Base-by-base conservation (phyloP, 2,113 vertebrate species). In the Poeciliopsis turrubarensis region DNA sequence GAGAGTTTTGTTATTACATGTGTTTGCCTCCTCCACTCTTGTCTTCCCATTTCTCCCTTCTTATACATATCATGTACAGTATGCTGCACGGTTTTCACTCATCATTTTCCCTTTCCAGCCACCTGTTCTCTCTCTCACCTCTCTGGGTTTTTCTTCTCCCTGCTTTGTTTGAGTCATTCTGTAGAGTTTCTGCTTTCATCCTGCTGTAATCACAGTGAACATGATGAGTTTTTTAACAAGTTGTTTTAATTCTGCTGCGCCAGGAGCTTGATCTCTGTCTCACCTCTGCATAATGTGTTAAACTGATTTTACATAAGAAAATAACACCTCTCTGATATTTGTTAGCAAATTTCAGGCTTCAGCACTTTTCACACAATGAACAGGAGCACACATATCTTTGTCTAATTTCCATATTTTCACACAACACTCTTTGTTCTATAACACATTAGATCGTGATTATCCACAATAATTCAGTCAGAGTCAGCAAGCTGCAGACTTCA, bases 1-100 rank as follows among this genome's bases (percentile, higher is more conserved):
- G 77, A 81, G 77, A 73, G 65, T 88, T 87, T 78, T 70, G 79
- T 83, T 89, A 87, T 85, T 86, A 76, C 70, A 51, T 34, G 61
- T 80, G 72, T 78, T 78, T 30, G 10, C 66, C 31, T 77, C 67
- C 57, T 70, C 39, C 60, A 65, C 60, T 74, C 30, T n/a, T 32
- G 29, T 60, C 30, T n/a, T n/a, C 30, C 41, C 5, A 27, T 80
- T 79, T 77, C 64, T 72, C 13, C 29, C 30, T 11, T 75, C 64
- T 68, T 17, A 1, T 51, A 32, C 44, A 34, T 51, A 41, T 26
- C 57, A 34, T 51, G 51, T 57, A 57, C 22, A 57, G 51, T 57
- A 57, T 57, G 51, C 2, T 57, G 8, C 25, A 57, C 8, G 3
- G 22, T 66, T 65, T 26, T 39, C 32, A 66, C 7, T 22, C 9